Percentiles rank a stretch among this genome's conserved stretches.
These are phyloP conservation scores for Ophthalmolycus amberensis DNA, from an alignment of 2,113 vertebrate species.

Conservation along the genomic window DNA sequence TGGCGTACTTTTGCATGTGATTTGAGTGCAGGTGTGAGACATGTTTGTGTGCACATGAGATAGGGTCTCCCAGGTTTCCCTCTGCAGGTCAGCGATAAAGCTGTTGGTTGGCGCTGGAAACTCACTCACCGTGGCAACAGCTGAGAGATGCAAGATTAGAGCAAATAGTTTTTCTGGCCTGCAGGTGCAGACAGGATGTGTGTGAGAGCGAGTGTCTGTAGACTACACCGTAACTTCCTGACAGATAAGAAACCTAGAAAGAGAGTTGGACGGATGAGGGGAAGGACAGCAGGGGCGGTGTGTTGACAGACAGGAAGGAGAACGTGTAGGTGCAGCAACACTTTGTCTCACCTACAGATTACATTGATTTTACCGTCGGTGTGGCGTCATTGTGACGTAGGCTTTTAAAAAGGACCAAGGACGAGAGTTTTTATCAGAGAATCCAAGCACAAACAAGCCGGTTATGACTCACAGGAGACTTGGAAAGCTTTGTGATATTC, in stretches of 20 bases:
- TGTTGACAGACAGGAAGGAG: conserved; percentile 5
- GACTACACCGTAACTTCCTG: conserved; percentile 41
- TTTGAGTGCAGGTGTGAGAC: conserved; percentile 40
- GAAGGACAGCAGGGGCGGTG: conserved; percentile 17
- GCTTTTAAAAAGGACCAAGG: conserved; percentile 2
- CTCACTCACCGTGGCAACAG: conserved; percentile 66
- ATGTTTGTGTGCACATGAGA: conserved; percentile 47
- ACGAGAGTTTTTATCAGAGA: neutral
- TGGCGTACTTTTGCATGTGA: conserved; percentile 17
- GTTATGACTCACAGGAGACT: conserved; percentile 4
- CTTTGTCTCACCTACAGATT: conserved; percentile 20
- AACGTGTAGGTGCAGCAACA: conserved; percentile 5
- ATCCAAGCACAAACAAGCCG: neutral
- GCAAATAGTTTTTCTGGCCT: conserved; percentile 53
- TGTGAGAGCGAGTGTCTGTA: conserved; percentile 22
- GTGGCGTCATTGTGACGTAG: neutral
- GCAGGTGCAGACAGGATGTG: conserved; percentile 62
- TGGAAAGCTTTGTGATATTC: neutral
- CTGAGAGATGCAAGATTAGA: conserved; percentile 79
- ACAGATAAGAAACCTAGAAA: conserved; percentile 55
- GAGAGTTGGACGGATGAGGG: conserved; percentile 32
- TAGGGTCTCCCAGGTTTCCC: conserved; percentile 60
- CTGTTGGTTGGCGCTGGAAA: conserved; percentile 60
- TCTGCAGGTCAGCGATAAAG: conserved; percentile 78
- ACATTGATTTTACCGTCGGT: neutral